Evolutionary conservation across 2,797 vertebrate species (phyloP).

Genomic region (Leuciscus waleckii): DNA sequence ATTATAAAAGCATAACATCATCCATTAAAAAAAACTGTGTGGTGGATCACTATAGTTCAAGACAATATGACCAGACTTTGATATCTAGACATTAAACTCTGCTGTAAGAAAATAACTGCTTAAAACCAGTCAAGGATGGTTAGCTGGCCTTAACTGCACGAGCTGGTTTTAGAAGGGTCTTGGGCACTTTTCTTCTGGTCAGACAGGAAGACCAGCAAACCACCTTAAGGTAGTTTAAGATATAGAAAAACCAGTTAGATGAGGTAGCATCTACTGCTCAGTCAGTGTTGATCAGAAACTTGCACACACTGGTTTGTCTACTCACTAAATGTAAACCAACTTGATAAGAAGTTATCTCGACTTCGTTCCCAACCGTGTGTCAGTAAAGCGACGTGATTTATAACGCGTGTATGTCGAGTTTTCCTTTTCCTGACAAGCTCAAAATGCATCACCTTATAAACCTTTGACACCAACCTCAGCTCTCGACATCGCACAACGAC

Average conservation of each 20-base stretch:
- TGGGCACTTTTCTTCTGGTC: neutral
- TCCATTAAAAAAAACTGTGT: neutral
- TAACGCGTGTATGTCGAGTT: neutral
- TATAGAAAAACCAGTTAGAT: neutral
- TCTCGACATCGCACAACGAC: neutral
- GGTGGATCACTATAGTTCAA: neutral
- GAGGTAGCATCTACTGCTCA: neutral
- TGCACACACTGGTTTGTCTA: neutral
- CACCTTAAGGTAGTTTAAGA: neutral
- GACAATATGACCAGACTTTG: neutral
- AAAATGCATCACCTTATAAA: slow-evolving; percentile 1
- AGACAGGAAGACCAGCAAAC: neutral
- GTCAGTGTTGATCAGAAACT: neutral
- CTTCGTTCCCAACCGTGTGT: neutral
- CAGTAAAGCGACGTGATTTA: slow-evolving; percentile 23
- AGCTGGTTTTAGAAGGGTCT: neutral
- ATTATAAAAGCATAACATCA: too few species aligned
- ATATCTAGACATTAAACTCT: neutral
- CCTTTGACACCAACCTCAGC: neutral
- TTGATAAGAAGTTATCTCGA: neutral
- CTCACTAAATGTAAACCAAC: slow-evolving; percentile 1
- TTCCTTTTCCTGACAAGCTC: neutral
- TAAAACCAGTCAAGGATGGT: neutral
- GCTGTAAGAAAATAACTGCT: neutral
- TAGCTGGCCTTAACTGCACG: neutral